phyloP scores from a whole-genome alignment of 2,888 invertebrate genomes.

The Boloria euphrosyne region DNA sequence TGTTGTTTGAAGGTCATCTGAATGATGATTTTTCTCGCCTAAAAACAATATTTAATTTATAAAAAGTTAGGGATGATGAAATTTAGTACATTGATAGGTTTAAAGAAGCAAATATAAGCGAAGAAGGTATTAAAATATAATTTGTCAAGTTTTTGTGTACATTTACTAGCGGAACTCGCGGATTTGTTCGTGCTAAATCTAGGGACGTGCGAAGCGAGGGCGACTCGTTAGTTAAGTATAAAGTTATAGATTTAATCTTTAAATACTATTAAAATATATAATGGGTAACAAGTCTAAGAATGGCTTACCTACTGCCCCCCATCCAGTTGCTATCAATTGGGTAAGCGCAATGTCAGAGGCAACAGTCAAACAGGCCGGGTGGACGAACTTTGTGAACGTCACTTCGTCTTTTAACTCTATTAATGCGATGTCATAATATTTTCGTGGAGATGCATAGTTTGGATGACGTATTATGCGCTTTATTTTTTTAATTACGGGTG shows the following conservation, averaged over 20 bases:
- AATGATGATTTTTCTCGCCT: neutral
- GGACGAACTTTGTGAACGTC: constrained; percentile 49
- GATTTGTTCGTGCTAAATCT: no score
- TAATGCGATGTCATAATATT: constrained; percentile 63
- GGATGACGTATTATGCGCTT: constrained; percentile 55
- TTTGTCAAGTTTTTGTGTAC: no score
- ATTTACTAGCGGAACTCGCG: no score
- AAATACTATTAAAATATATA: no score
- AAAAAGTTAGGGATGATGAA: no score
- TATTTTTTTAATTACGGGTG: constrained; percentile 48
- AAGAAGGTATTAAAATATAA: no score
- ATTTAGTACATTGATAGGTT: no score
- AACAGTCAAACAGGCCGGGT: constrained; percentile 63
- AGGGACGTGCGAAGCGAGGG: no score
- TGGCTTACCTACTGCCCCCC: constrained; percentile 53
- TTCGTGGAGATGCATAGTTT: constrained; percentile 53
- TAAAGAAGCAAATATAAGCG: no score
- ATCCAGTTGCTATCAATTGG: constrained; percentile 55
- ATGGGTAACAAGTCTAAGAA: neutral
- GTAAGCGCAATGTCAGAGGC: constrained; percentile 40
- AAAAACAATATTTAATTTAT: constrained; percentile 4
- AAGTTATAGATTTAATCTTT: no score
- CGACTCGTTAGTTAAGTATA: no score
- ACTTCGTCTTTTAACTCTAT: constrained; percentile 52
- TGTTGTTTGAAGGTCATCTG: constrained; percentile 1